Evolutionary conservation across 2,888 invertebrate species (phyloP).

Genomic region (Chrysolina oricalcia): DNA sequence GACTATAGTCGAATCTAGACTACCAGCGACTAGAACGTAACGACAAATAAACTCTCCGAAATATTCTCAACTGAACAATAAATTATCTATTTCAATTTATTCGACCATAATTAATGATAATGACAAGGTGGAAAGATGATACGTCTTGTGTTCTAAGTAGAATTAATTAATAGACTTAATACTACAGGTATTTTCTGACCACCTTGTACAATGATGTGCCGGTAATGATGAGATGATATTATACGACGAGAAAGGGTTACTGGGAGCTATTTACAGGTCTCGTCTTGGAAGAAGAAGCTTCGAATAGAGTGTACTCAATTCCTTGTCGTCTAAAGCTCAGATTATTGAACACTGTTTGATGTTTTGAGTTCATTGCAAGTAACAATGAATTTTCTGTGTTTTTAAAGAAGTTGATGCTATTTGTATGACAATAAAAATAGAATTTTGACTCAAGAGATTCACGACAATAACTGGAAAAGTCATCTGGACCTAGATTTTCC

Average conservation of each 20-base stretch:
- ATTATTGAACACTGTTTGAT: not conserved
- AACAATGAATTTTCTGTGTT: not conserved
- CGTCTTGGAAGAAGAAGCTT: slow-evolving; percentile 44
- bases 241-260: slow-evolving; percentile 40
- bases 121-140: slow-evolving; percentile 8
- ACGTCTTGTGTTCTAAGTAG: slow-evolving; percentile 6
- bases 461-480: no score
- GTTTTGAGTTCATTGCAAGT: not conserved
- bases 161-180: not conserved
- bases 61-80: slow-evolving; percentile 44
- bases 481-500: no score
- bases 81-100: slow-evolving; percentile 24
- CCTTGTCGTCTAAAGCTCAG: not conserved
- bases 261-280: slow-evolving; percentile 44
- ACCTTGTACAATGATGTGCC: slow-evolving; percentile 42
- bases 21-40: slow-evolving; percentile 60
- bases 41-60: slow-evolving; percentile 53
- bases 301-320: slow-evolving; percentile 14
- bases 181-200: slow-evolving; percentile 25
- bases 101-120: slow-evolving; percentile 8
- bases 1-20: slow-evolving; percentile 55
- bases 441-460: no score
- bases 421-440: no score
- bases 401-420: no score
- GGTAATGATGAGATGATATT: slow-evolving; percentile 39